Percentiles rank a stretch among this genome's conserved stretches.
Evolutionary conservation across 2,797 vertebrate genomes (phyloP).

Genomic region (Prunella strophiata): DNA sequence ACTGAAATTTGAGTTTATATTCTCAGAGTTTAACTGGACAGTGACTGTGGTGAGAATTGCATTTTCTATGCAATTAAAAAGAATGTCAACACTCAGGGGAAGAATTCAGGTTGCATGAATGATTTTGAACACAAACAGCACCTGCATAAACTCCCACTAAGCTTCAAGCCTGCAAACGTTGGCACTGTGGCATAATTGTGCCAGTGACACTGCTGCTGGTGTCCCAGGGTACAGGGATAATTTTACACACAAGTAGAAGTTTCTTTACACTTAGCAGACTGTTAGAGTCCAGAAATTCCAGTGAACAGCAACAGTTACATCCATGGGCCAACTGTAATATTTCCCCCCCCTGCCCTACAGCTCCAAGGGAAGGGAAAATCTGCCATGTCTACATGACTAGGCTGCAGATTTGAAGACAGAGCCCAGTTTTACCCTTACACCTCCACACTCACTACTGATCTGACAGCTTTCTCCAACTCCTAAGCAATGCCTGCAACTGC

Average conservation of each 20-base stretch:
- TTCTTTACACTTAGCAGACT: neutral
- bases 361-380: neutral
- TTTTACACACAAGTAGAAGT: neutral
- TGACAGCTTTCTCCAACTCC: neutral
- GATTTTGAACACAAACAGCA: neutral
- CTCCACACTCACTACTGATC: neutral
- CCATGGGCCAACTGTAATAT: neutral
- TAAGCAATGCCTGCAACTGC: neutral
- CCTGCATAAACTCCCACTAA: neutral
- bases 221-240: neutral
- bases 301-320: neutral
- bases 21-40: neutral
- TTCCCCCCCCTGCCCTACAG: neutral
- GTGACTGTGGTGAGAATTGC: neutral
- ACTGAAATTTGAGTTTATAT: neutral
- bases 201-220: neutral
- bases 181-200: neutral
- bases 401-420: neutral
- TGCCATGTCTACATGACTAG: neutral
- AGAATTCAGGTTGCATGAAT: neutral
- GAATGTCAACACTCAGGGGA: neutral
- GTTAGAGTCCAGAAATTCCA: neutral
- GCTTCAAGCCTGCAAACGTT: neutral
- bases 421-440: neutral
- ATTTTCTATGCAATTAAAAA: neutral